phyloP scores from a whole-genome alignment of 2,113 vertebrate species.

The Brachirus orientalis region DNA sequence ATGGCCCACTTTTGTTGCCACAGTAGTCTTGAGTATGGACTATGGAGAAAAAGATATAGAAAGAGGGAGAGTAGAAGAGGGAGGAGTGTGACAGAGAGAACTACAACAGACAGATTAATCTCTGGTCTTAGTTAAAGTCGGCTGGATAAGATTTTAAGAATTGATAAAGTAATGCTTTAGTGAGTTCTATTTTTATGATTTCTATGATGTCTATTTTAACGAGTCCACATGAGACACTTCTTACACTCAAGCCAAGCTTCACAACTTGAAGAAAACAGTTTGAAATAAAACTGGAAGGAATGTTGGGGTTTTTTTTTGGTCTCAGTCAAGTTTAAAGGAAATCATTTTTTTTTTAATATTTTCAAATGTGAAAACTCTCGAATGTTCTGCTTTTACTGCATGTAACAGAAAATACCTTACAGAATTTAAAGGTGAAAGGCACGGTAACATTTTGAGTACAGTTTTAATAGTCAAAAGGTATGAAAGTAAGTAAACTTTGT shows the following conservation, averaged over 20 bases:
- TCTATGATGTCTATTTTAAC: constrained; percentile 13
- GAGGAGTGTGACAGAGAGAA: constrained; percentile 6
- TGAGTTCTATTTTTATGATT: constrained; percentile 29
- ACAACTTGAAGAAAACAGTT: constrained; percentile 18
- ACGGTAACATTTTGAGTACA: too few relatives aligned
- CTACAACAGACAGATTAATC: constrained; percentile 41
- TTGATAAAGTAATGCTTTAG: constrained; percentile 14
- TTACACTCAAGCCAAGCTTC: neutral
- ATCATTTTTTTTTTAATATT: neutral
- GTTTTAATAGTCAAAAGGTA: too few relatives aligned
- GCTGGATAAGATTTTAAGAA: constrained; percentile 47
- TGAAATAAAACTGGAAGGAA: constrained; percentile 4
- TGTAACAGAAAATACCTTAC: too few relatives aligned
- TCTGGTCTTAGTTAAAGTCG: constrained; percentile 62
- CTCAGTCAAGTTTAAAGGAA: constrained; percentile 9
- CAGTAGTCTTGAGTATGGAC: constrained; percentile 14
- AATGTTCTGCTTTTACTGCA: too few relatives aligned
- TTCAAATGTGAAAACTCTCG: too few relatives aligned
- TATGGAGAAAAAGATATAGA: constrained; percentile 17
- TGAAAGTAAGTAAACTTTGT: too few relatives aligned
- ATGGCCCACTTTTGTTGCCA: constrained; percentile 43
- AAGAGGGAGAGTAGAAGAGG: neutral
- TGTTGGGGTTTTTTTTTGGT: neutral
- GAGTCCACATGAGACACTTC: constrained; percentile 3
- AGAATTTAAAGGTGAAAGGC: too few relatives aligned